Conservation (phyloP, 2,113 vertebrate genomes). For the Myrmecophaga tridactyla region DNA sequence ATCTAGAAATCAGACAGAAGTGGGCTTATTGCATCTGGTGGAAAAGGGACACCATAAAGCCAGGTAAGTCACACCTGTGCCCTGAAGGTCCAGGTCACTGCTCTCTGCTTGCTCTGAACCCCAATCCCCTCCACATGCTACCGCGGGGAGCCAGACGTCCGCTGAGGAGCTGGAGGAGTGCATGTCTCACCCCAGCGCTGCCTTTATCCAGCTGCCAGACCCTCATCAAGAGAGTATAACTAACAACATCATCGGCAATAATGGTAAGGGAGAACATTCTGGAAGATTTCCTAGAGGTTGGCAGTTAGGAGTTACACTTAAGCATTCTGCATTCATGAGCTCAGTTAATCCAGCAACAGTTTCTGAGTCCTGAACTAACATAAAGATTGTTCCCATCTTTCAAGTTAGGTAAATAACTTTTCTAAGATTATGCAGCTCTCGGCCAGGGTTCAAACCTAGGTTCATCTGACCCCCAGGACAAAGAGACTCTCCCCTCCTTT, state of each 20-base stretch:
- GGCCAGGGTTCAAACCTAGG: neutral
- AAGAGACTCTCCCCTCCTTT: neutral
- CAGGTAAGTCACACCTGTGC: too few relatives aligned
- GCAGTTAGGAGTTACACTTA: too few relatives aligned
- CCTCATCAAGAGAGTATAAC: fast-evolving
- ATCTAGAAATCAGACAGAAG: neutral
- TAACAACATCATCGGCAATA: fast-evolving
- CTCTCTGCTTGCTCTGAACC: neutral
- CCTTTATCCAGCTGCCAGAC: neutral
- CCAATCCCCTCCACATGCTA: fast-evolving
- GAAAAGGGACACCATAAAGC: fast-evolving
- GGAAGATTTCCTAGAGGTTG: neutral
- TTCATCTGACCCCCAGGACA: neutral
- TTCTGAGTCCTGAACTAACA: too few relatives aligned
- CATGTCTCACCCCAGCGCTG: neutral
- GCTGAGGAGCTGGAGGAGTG: too few relatives aligned
- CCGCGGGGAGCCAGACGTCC: fast-evolving
- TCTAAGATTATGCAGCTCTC: neutral
- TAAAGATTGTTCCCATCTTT: neutral
- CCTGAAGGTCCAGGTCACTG: too few relatives aligned
- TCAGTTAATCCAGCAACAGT: too few relatives aligned
- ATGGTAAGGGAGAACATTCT: too few relatives aligned
- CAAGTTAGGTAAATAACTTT: fast-evolving
- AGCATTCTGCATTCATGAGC: too few relatives aligned
- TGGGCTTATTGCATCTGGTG: neutral